Evolutionary conservation across 2,113 vertebrate genomes (phyloP), one percentile per base, ranked within the genome.

Genomic region (Chrysochloris asiatica): DNA sequence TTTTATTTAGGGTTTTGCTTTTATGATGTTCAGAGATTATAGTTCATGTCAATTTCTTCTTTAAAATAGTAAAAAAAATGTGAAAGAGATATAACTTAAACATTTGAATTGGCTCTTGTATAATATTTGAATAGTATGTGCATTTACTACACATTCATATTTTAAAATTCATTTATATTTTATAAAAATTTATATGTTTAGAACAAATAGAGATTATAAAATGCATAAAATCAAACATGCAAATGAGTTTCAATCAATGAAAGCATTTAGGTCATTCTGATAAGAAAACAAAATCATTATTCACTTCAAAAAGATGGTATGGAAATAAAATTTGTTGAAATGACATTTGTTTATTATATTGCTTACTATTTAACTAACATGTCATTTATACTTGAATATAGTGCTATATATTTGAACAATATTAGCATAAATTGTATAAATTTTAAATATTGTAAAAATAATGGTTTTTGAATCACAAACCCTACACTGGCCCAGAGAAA

Each of bases 31-130:
- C 33, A 86, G 19, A 16, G n/a, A 45, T 54, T 92, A 4, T 22
- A 9, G 19, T 79, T 36, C 33, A 36, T 36, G n/a, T 67, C 63
- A 67, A 67, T 67, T 17, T 36, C 28, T 63, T 63, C 52, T 47
- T 76, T 77, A 86, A 59, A 81, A 63, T 61, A 86, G 28, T 22
- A 69, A 16, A 45, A 77, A 8, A 45, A 71, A 19, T 90, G 4
- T 86, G 61, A 83, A 86, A 50, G 26, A 90, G 61, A 71, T 67
- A 9, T 71, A n/a, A 52, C 36, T 41, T 43, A 86, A 50, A 45
- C 47, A 69, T 82, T 50, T 75, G 17, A 93, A 86, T 82, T 77
- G n/a, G n/a, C n/a, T n/a, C n/a, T n/a, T n/a, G n/a, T n/a, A n/a
- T n/a, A n/a, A 30, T 63, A 52, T 36, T 85, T 33, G 21, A 80